Evolutionary conservation across 1,140 invertebrate species (phyloP), one percentile per base, ranked within the genome.

Genomic region (Drosophila repletoides): DNA sequence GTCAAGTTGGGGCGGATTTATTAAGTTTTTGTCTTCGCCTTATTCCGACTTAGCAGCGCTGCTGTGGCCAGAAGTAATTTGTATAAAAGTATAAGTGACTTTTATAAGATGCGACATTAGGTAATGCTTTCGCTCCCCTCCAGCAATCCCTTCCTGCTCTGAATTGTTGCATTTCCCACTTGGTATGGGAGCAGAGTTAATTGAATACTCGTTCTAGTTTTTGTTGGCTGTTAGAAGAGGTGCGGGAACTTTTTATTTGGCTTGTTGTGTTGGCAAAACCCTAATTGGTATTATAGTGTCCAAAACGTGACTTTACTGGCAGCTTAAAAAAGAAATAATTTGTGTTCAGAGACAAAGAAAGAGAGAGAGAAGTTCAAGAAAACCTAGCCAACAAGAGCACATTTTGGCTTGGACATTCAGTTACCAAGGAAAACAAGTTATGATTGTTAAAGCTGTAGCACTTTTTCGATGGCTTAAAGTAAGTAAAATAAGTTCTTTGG

Each of bases 21-120:
- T 64, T 52, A 76, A 76, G 77, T 71, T 81, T 55, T 71, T 63
- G 38, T 48, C 26, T 59, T 72, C 17, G 58, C 33, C 46, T 33
- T 59, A 22, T 9, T 40, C 21, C 21, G 28, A 31, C 53, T 53
- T 65, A 49, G 26, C 22, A 28, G 31, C 36, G 59, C n/a, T n/a
- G n/a, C 53, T 70, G 58, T 56, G 64, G 60, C 69, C 38, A 66
- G 55, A 73, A 77, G 60, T 77, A 84, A 83, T 83, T 83, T 83
- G 77, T 84, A 59, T 84, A 70, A 83, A 83, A 84, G 74, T 77
- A 74, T 74, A 67, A 65, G 58, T 68, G 77, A 83, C 69, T 77
- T 83, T 84, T 83, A 84, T 83, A 84, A 59, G 79, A 73, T 52
- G 64, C 38, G 79, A 84, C 77, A 51, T n/a, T n/a, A n/a, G n/a